phyloP scores from a whole-genome alignment of 1,140 invertebrate species.

The Heliconius melpomene region DNA sequence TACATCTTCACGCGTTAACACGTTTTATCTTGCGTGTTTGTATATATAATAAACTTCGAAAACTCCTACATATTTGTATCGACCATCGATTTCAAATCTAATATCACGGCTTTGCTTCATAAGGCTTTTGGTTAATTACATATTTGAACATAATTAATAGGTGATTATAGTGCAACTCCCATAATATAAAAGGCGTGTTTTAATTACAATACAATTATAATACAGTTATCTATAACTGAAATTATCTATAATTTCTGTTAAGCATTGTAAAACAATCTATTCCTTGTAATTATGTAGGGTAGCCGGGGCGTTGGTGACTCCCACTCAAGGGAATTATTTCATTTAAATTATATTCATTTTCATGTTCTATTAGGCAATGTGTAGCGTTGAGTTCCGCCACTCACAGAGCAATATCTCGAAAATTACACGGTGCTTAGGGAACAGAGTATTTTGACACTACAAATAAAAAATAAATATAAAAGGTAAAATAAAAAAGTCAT shows the following conservation, averaged over 20 bases:
- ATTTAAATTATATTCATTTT: too few species aligned
- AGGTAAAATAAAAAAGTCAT: not conserved
- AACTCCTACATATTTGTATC: too few species aligned
- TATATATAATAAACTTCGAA: too few species aligned
- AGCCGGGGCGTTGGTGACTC: not conserved
- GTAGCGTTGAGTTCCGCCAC: too few species aligned
- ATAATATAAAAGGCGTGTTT: not conserved
- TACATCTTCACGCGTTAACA: too few species aligned
- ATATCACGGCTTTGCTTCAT: not conserved
- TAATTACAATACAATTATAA: not conserved
- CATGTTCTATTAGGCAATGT: too few species aligned
- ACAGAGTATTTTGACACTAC: too few species aligned
- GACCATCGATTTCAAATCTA: too few species aligned
- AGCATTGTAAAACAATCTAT: not conserved
- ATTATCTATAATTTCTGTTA: not conserved
- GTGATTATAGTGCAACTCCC: not conserved
- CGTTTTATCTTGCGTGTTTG: too few species aligned
- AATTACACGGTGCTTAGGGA: too few species aligned
- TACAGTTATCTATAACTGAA: not conserved
- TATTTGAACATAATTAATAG: slow-evolving; percentile 9
- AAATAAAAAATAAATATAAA: too few species aligned
- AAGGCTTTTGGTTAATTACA: not conserved
- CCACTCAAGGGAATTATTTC: not conserved
- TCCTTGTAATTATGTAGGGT: not conserved
- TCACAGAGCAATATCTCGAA: too few species aligned